phyloP scores from a whole-genome alignment of 2,797 vertebrate species.

The Enteromius viviparus region DNA sequence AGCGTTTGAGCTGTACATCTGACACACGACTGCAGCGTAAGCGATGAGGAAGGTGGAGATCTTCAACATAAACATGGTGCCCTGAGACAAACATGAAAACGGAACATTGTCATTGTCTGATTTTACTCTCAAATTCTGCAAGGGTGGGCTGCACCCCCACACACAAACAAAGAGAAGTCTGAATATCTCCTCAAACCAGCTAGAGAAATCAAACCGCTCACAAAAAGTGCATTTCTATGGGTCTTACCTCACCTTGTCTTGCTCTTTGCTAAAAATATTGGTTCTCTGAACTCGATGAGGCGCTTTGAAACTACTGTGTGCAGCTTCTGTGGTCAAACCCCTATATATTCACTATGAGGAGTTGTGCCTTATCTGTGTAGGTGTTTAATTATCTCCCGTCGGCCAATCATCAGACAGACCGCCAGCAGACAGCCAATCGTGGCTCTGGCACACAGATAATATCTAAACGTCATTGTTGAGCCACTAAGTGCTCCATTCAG shows the following conservation, averaged over 20 bases:
- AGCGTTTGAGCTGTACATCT: slow-evolving; percentile 89
- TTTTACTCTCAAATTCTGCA: not conserved
- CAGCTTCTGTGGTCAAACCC: slow-evolving; percentile 72
- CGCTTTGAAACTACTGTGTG: slow-evolving; percentile 77
- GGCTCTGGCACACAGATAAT: slow-evolving; percentile 69
- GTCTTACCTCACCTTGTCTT: slow-evolving; percentile 46
- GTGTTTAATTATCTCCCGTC: slow-evolving; percentile 80
- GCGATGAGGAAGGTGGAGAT: slow-evolving; percentile 89
- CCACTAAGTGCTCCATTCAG: slow-evolving; percentile 82
- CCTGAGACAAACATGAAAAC: slow-evolving; percentile 62
- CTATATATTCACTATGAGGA: slow-evolving; percentile 85
- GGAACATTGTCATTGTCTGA: not conserved
- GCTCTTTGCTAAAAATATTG: slow-evolving; percentile 56
- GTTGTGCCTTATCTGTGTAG: slow-evolving; percentile 83
- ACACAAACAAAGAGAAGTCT: not conserved
- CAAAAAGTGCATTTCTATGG: not conserved
- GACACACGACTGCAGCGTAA: slow-evolving; percentile 91
- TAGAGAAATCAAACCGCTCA: too few species aligned
- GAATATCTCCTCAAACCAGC: too few species aligned
- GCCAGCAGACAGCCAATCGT: slow-evolving; percentile 70
- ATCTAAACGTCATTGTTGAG: slow-evolving; percentile 79
- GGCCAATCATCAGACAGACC: slow-evolving; percentile 77
- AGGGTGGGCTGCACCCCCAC: not conserved
- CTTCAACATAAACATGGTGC: slow-evolving; percentile 91
- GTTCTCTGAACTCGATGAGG: slow-evolving; percentile 74